Evolutionary conservation across 2,797 vertebrate species (phyloP).

Genomic region (Danio albolineatus): DNA sequence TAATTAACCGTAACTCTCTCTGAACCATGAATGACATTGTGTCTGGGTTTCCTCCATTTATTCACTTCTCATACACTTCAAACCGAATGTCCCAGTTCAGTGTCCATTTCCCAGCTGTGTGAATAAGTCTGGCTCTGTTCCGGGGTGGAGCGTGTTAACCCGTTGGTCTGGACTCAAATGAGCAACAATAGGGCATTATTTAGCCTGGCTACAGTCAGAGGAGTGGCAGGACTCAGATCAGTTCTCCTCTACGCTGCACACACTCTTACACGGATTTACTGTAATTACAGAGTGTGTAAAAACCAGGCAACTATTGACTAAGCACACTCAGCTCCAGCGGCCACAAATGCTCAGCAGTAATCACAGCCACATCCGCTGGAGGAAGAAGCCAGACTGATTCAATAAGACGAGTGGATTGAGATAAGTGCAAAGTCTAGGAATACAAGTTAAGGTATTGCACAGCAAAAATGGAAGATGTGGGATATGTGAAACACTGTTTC

Average conservation of each 20-base stretch:
- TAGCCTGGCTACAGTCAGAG: conserved; percentile 38
- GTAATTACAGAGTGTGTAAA: conserved; percentile 60
- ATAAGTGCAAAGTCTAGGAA: conserved; percentile 36
- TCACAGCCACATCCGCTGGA: conserved; percentile 52
- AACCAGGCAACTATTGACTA: conserved; percentile 53
- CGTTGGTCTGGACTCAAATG: conserved; percentile 30
- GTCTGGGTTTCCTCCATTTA: conserved; percentile 46
- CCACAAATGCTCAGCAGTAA: conserved; percentile 39
- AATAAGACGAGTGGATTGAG: conserved; percentile 42
- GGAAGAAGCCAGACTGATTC: conserved; percentile 38
- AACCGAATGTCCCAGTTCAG: conserved; percentile 5
- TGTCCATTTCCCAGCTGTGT: conserved; percentile 35
- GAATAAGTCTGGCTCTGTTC: conserved; percentile 57
- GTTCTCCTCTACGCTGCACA: conserved; percentile 35
- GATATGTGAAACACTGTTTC: neutral
- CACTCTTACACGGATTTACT: conserved; percentile 48
- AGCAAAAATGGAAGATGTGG: neutral
- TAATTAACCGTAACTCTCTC: conserved; percentile 51
- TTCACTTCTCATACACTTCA: conserved; percentile 41
- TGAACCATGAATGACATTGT: conserved; percentile 47
- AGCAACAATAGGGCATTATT: conserved; percentile 58
- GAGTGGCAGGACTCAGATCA: conserved; percentile 27
- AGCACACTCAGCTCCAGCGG: conserved; percentile 30
- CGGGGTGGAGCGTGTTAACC: conserved; percentile 51
- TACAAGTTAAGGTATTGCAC: neutral